These are phyloP conservation scores for Ectobius pallidus DNA, from an alignment of 2,888 invertebrate species.

Conservation along the genomic window DNA sequence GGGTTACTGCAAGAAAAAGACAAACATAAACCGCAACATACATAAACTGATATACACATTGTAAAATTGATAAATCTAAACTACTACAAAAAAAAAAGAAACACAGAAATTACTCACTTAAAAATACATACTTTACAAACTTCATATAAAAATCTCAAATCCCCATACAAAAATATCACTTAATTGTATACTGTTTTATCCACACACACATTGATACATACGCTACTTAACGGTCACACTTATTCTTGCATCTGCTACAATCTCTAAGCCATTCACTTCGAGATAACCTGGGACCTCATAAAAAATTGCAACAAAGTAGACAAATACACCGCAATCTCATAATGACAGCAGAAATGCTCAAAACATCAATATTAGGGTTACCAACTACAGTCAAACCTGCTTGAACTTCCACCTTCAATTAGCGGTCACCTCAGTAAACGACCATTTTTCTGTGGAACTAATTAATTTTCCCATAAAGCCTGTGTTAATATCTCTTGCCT, in stretches of 20 bases:
- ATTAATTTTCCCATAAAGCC: no score
- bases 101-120: conserved; percentile 4
- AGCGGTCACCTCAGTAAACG: no score
- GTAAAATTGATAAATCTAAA: background rate
- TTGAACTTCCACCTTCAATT: no score
- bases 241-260: background rate
- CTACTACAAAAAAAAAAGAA: background rate
- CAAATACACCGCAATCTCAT: background rate
- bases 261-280: background rate
- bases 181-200: background rate
- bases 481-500: no score
- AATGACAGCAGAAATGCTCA: background rate
- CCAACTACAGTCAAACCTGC: no score
- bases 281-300: background rate
- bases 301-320: background rate
- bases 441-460: no score
- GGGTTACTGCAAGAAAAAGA: background rate
- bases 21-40: background rate
- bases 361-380: background rate
- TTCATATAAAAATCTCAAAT: conserved; percentile 7
- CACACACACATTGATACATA: background rate
- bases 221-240: background rate
- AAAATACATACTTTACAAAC: conserved; percentile 23
- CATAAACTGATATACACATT: conserved; percentile 3
- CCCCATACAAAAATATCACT: conserved; percentile 28